Evolutionary conservation across 2,797 vertebrate genomes (phyloP), one percentile per base, ranked within the genome.

Genomic region (Crypturellus tataupa): DNA sequence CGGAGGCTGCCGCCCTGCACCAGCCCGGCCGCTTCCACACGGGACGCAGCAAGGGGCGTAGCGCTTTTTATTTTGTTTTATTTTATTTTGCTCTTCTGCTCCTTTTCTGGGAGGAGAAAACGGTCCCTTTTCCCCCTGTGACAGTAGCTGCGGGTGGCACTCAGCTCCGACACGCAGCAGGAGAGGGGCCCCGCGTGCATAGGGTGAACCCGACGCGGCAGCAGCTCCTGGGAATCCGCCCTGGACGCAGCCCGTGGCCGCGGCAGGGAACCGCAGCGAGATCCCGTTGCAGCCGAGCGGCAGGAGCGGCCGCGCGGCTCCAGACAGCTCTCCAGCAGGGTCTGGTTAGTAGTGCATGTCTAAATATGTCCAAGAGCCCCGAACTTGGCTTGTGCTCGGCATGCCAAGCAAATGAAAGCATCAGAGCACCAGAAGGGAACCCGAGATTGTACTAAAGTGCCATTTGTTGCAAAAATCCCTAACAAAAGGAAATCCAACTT

Each of bases 321-420:
- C 10, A 0, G 93, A 92, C 76, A 60, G 87, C 93, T 95, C 94
- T 84, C 67, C 24, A 14, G 60, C 87, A 33, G 91, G 87, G 51
- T 87, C 94, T 95, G 93, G 69, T 92, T 25, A 86, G 83, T 77
- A 81, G 95, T 27, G 91, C 95, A 87, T 95, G 94, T 69, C 96
- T 96, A 95, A 96, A 96, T 96, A 96, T 94, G 95, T 96, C 93
- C 92, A 95, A 93, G 93, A 96, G 95, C 94, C 90, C 95, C 31
- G 2, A 94, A 95, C 90, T 96, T 96, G 95, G 95, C 96, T 88
- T 82, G 60, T 9, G 0, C 80, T 72, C 37, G 4, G 93, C 92
- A 80, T 95, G 93, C 96, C 96, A 86, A 94, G 94, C 89, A 88
- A 86, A 47, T 96, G 94, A 97, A 97, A 95, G 80, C 95, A 93